Evolutionary conservation across 1,140 invertebrate genomes (phyloP), one percentile per base, ranked within the genome.

Genomic region (Prorops nasuta): DNA sequence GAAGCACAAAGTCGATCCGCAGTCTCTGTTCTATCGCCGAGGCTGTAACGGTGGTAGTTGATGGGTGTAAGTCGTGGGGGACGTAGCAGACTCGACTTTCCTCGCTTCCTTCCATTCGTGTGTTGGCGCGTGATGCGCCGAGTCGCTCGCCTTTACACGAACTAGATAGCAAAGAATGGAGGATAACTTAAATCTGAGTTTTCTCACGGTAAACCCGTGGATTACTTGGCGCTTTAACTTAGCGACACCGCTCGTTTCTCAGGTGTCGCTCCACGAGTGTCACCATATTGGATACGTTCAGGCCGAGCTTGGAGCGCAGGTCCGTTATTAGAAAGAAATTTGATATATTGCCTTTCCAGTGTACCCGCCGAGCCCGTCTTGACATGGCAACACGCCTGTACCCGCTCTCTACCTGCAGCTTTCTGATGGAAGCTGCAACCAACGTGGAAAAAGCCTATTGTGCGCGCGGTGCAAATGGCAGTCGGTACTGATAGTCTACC

Each of bases 321-420:
- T n/a, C 40, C 46, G 51, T 69, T 70, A 71, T 70, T 71, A 69
- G 57, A 70, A 64, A 64, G 59, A 66, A 60, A 69, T 70, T 69
- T 70, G 67, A 70, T 71, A 64, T 69, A 70, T 70, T 46, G 60
- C 24, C 24, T 10, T 4, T 4, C 4, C 24, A 10, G 21, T 31
- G 41, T 31, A 20, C 20, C 19, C 32, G 22, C 42, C 4, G 24
- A 6, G 36, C 18, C 37, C 22, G 41, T 34, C n/a, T n/a, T n/a
- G n/a, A n/a, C 24, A 14, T 6, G 9, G 37, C n/a, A 15, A 58
- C 37, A 24, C 41, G 43, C 16, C 42, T 44, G 19, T 14, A 24
- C 41, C 15, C 18, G 3, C n/a, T n/a, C n/a, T n/a, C n/a, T n/a
- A n/a, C n/a, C n/a, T n/a, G 18, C 16, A 22, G 17, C 37, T 35